Conservation (phyloP, 2,888 invertebrate species). For the Mesoligia furuncula region DNA sequence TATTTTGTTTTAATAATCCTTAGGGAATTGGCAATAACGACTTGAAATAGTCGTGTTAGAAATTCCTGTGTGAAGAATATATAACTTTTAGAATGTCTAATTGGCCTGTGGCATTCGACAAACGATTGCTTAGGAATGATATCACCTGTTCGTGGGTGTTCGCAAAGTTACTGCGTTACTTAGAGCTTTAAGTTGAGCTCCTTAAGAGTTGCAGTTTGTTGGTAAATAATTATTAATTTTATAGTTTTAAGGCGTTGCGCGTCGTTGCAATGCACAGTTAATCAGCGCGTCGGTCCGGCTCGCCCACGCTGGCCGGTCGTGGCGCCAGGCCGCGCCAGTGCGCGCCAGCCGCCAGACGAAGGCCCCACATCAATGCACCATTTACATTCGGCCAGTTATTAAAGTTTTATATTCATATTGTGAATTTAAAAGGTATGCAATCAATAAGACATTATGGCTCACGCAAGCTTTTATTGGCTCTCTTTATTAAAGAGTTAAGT, state of each 20-base stretch:
- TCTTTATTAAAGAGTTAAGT: conserved; percentile 18
- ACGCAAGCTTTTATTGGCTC: conserved; percentile 37
- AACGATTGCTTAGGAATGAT: conserved; percentile 54
- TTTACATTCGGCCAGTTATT: conserved; percentile 72
- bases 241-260: conserved; percentile 73
- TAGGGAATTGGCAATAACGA: conserved; percentile 28
- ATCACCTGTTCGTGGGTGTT: conserved; percentile 62
- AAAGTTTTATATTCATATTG: conserved; percentile 69
- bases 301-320: conserved; percentile 78
- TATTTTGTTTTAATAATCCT: conserved; percentile 7
- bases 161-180: conserved; percentile 43
- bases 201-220: conserved; percentile 56
- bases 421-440: conserved; percentile 64
- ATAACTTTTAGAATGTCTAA: conserved; percentile 52
- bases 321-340: conserved; percentile 67
- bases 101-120: conserved; percentile 41
- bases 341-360: conserved; percentile 71
- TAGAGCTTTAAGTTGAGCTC: conserved; percentile 49
- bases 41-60: conserved; percentile 21
- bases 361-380: conserved; percentile 70
- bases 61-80: conserved; percentile 30
- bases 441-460: conserved; percentile 49
- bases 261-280: conserved; percentile 79
- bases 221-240: conserved; percentile 74
- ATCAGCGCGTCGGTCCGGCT: conserved; percentile 80